Conservation (phyloP, 2,113 vertebrate genomes). For the Cromileptes altivelis region DNA sequence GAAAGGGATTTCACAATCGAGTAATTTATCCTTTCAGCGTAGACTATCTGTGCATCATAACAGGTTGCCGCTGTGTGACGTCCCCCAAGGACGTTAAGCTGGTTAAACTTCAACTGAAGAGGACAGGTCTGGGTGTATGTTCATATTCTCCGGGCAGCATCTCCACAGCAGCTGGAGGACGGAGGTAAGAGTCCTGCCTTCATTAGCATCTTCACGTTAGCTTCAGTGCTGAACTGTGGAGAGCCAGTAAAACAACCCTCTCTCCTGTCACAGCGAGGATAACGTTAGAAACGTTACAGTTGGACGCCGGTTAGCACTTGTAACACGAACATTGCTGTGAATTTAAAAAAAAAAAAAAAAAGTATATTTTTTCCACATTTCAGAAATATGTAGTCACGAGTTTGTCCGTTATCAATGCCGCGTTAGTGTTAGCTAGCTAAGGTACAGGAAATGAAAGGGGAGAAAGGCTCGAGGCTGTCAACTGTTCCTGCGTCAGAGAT, state of each 20-base stretch:
- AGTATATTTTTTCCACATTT: neutral
- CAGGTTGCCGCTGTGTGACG: neutral
- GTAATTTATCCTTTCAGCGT: neutral
- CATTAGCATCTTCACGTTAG: constrained; percentile 22
- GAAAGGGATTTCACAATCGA: neutral
- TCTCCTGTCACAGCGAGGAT: neutral
- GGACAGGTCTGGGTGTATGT: neutral
- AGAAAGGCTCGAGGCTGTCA: neutral
- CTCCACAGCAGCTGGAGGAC: constrained; percentile 10
- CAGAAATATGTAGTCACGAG: neutral
- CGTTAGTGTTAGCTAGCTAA: constrained; percentile 32
- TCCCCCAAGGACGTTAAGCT: neutral
- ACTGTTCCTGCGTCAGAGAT: neutral
- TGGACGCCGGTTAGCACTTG: neutral
- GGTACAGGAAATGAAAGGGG: neutral
- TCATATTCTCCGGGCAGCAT: constrained; percentile 5
- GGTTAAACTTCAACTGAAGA: constrained; percentile 55
- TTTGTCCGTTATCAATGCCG: neutral
- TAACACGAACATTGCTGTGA: neutral
- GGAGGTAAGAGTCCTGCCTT: constrained; percentile 36
- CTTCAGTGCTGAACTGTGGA: neutral
- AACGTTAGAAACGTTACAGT: too few relatives aligned
- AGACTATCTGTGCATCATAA: neutral
- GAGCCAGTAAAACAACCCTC: too few relatives aligned
- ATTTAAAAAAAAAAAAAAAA: neutral